Conservation (phyloP, 2,113 vertebrate species). For the Pogona vitticeps region DNA sequence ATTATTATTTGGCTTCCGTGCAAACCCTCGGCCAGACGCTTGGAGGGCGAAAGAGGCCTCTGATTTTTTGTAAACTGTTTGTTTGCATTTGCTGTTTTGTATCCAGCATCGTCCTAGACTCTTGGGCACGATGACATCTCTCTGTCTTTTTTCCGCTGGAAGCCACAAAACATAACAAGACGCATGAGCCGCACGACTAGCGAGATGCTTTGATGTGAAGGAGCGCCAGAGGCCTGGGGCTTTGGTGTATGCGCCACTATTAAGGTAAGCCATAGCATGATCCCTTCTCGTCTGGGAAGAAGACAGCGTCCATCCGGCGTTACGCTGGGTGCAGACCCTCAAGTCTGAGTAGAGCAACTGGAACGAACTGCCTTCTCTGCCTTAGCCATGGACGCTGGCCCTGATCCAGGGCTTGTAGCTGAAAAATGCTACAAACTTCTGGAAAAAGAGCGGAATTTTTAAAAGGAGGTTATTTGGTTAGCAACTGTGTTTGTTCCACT, state of each 20-base stretch:
- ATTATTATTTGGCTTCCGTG: fast-evolving
- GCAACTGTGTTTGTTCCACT: background rate
- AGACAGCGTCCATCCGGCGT: too few relatives aligned
- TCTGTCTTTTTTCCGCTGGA: background rate
- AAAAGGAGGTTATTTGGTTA: too few relatives aligned
- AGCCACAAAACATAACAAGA: constrained; percentile 13
- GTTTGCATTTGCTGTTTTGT: fast-evolving
- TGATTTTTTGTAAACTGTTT: background rate
- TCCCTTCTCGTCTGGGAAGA: background rate
- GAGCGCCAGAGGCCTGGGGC: background rate
- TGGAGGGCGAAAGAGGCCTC: fast-evolving
- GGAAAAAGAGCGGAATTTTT: background rate
- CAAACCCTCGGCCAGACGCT: fast-evolving
- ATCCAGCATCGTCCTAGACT: background rate
- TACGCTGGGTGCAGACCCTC: background rate
- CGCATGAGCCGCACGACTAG: background rate
- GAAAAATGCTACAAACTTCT: background rate
- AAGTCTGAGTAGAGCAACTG: background rate
- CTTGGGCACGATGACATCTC: too few relatives aligned
- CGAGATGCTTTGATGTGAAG: background rate
- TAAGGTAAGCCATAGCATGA: background rate
- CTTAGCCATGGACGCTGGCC: background rate
- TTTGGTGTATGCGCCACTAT: background rate
- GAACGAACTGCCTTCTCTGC: background rate
- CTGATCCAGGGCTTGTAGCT: background rate